phyloP scores from a whole-genome alignment of 2,888 invertebrate genomes.

The Mamestra brassicae region DNA sequence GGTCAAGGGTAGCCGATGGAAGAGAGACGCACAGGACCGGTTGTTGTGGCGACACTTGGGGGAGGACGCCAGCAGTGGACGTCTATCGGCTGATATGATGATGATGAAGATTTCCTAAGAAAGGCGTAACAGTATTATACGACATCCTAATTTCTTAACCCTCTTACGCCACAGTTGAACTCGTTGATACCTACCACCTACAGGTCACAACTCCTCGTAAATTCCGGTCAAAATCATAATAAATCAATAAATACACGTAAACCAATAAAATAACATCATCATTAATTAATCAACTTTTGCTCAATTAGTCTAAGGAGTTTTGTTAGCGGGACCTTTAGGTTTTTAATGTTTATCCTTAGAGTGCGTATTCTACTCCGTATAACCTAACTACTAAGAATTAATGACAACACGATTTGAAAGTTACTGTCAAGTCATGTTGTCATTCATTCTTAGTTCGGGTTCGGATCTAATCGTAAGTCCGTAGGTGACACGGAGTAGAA shows the following conservation, averaged over 20 bases:
- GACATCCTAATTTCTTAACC: not conserved
- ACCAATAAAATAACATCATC: slow-evolving; percentile 12
- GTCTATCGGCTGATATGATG: no score
- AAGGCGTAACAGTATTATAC: not conserved
- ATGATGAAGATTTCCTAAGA: not conserved
- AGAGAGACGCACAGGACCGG: no score
- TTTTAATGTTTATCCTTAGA: not conserved
- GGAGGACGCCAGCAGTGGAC: no score
- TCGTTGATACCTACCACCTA: not conserved
- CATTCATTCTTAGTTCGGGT: no score
- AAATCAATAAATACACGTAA: slow-evolving; percentile 36
- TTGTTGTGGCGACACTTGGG: no score
- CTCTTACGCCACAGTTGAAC: slow-evolving; percentile 6
- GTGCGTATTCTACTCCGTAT: no score
- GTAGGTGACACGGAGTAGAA: no score
- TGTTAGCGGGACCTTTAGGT: slow-evolving; percentile 18
- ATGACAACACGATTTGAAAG: no score
- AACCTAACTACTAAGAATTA: no score
- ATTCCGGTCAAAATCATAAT: slow-evolving; percentile 12
- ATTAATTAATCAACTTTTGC: slow-evolving; percentile 17
- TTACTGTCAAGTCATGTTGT: no score
- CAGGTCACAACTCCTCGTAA: slow-evolving; percentile 34
- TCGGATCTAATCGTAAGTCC: no score
- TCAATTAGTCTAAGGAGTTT: slow-evolving; percentile 21
- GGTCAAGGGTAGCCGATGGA: no score